Conservation (phyloP, 1,140 invertebrate genomes). For the Nebria ingens region DNA sequence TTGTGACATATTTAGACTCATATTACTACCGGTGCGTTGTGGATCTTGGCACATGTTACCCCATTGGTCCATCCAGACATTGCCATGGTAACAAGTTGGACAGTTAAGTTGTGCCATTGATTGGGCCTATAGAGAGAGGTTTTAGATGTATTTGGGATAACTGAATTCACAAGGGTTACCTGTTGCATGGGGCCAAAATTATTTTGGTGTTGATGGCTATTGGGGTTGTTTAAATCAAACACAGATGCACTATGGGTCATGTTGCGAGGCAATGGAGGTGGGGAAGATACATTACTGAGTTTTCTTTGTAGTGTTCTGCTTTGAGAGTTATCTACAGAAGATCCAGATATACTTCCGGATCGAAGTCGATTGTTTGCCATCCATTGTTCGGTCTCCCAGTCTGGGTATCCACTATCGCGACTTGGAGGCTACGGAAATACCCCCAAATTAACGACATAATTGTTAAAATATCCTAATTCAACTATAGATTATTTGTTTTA, state of each 20-base stretch:
- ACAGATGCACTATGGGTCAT: constrained; percentile 39
- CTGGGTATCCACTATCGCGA: constrained; percentile 35
- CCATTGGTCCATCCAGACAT: constrained; percentile 31
- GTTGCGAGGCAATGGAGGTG: constrained; percentile 15
- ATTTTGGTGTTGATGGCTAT: constrained; percentile 27
- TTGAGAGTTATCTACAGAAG: constrained; percentile 19
- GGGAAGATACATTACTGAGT: constrained; percentile 27
- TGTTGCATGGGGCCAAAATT: constrained; percentile 35
- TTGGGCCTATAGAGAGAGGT: constrained; percentile 43
- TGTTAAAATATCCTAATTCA: too few species aligned
- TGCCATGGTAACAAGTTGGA: constrained; percentile 42
- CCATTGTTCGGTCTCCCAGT: constrained; percentile 34
- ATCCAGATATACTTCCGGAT: constrained; percentile 40
- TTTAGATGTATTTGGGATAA: too few species aligned
- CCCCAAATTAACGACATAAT: neutral
- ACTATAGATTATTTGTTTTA: neutral
- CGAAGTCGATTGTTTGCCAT: constrained; percentile 36
- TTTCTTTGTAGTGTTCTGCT: constrained; percentile 21
- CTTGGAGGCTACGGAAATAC: constrained; percentile 25
- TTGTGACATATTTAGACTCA: constrained; percentile 47
- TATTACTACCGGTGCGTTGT: constrained; percentile 51
- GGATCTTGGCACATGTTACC: constrained; percentile 29
- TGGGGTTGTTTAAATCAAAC: constrained; percentile 39
- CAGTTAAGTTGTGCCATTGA: constrained; percentile 58
- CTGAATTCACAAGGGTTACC: constrained; percentile 20